A percentile compares a stretch with the other conserved stretches of the same genome.
Evolutionary conservation across 2,797 vertebrate species (phyloP).

Genomic region (Artibeus lituratus): DNA sequence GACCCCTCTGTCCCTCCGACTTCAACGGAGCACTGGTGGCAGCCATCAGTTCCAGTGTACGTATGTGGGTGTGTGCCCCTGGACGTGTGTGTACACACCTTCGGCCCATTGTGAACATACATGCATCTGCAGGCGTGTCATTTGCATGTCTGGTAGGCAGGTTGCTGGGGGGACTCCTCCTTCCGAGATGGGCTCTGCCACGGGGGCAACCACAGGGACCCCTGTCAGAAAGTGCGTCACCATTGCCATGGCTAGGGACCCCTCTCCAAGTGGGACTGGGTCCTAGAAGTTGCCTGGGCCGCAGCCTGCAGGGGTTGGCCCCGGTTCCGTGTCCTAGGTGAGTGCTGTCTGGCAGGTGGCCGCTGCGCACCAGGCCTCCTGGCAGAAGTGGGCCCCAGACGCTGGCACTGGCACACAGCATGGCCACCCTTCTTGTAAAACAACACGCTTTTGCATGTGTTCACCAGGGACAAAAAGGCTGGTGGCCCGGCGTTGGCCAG

Average conservation of each 20-base stretch:
- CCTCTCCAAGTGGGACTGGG: background rate
- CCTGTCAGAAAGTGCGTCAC: background rate
- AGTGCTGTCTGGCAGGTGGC: too few species aligned
- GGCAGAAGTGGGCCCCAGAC: background rate
- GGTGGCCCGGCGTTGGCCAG: background rate
- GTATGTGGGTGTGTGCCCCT: background rate
- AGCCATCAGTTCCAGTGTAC: background rate
- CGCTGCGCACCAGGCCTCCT: background rate
- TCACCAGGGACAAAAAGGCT: background rate
- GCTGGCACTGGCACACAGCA: background rate
- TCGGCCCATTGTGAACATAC: background rate
- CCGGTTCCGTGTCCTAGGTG: background rate
- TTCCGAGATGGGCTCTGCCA: background rate
- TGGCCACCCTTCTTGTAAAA: background rate
- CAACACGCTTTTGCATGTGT: background rate
- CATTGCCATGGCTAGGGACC: background rate
- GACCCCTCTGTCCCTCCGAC: background rate
- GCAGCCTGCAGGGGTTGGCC: accelerated
- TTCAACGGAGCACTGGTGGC: background rate
- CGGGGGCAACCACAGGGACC: background rate
- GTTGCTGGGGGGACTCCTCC: background rate
- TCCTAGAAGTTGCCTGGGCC: background rate
- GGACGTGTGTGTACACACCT: background rate
- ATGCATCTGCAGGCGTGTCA: background rate
- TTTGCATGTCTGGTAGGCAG: background rate